A percentile compares a stretch with the other conserved stretches of the same genome.
These are phyloP conservation scores for Urosaurus nigricauda DNA, from an alignment of 2,797 vertebrate genomes.

Conservation along the genomic window DNA sequence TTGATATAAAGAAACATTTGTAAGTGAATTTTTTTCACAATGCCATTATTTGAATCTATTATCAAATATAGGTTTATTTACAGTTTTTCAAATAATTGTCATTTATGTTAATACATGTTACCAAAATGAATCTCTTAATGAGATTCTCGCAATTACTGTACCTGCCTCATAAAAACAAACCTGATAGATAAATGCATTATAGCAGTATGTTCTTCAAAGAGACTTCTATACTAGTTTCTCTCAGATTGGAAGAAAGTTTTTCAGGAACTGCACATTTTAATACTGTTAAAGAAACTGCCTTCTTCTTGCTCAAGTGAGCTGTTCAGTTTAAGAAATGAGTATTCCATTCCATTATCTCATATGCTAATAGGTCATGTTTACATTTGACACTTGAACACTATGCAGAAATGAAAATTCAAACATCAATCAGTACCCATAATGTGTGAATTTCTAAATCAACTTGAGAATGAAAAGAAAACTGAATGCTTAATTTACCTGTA, in stretches of 20 bases:
- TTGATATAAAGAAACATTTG: not conserved
- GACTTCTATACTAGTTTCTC: not conserved
- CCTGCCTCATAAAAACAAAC: conserved; percentile 43
- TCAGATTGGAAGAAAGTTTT: conserved; percentile 46
- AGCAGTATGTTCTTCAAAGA: conserved; percentile 39
- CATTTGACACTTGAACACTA: not conserved
- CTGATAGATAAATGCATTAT: not conserved
- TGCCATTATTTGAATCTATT: not conserved
- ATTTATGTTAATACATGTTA: not conserved
- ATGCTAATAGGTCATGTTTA: not conserved
- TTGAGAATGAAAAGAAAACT: not conserved
- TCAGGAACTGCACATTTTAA: conserved; percentile 31
- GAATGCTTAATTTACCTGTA: not conserved
- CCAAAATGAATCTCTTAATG: conserved; percentile 29
- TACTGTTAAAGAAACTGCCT: conserved; percentile 31
- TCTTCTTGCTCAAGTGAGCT: conserved; percentile 8
- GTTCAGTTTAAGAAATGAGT: not conserved
- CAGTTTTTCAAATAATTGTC: not conserved
- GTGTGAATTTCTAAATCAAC: not conserved
- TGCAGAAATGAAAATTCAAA: not conserved
- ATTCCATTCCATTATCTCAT: not conserved
- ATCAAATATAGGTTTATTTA: not conserved
- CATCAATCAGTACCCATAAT: conserved; percentile 13
- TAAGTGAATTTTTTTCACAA: rapidly evolving
- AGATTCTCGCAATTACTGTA: conserved; percentile 20